Conservation (phyloP, 2,888 invertebrate genomes). For the Heliconius erato region DNA sequence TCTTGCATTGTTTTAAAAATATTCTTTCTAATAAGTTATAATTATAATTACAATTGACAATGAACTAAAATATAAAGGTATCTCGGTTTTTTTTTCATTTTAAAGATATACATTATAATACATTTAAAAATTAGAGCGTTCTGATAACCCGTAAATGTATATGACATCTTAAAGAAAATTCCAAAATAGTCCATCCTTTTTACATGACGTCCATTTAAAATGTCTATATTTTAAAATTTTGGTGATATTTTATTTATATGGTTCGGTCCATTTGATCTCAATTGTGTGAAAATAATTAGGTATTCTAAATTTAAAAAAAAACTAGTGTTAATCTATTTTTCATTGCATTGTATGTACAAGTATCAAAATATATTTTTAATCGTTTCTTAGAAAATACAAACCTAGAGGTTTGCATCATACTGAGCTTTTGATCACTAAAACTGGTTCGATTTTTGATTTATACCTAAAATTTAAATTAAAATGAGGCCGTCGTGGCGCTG, state of each 20-base stretch:
- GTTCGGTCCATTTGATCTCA: constrained; percentile 37
- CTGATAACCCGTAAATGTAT: not conserved
- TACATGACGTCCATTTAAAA: constrained; percentile 14
- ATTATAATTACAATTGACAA: not conserved
- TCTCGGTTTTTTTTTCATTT: not conserved
- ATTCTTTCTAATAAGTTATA: not conserved
- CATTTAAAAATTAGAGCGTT: not conserved
- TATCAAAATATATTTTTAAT: not conserved
- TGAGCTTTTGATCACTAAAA: not conserved
- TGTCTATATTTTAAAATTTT: constrained; percentile 1
- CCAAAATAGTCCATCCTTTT: constrained; percentile 26
- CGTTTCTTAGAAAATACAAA: not conserved
- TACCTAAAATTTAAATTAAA: no score
- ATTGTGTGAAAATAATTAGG: constrained; percentile 11
- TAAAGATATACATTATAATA: not conserved
- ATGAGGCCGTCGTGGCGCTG: no score
- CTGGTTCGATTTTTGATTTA: no score
- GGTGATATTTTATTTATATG: constrained; percentile 15
- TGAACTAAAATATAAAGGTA: not conserved
- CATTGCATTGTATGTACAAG: constrained; percentile 7
- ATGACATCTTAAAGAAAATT: not conserved
- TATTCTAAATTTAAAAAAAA: constrained; percentile 23
- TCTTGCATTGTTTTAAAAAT: not conserved
- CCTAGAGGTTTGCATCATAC: not conserved
- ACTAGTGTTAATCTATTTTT: not conserved